Conservation (phyloP, 2,113 vertebrate species). For the Pollimyrus isidori region DNA sequence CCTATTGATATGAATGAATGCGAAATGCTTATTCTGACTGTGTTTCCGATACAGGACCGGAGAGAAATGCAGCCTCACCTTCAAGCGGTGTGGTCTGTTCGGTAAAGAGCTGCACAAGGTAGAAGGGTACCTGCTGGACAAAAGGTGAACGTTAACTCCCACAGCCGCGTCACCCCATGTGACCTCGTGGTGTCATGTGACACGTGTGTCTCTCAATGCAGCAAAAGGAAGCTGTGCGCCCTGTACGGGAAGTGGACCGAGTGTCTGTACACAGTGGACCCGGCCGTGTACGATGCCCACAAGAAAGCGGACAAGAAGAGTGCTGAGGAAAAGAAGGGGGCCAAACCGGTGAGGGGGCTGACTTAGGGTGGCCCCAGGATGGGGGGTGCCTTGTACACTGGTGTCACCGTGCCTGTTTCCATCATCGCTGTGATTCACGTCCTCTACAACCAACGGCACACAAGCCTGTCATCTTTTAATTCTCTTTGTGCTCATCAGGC, state of each 20-base stretch:
- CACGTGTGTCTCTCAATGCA: slow-evolving; percentile 40
- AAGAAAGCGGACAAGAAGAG: slow-evolving; percentile 86
- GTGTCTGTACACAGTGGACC: slow-evolving; percentile 81
- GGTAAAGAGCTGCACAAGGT: slow-evolving; percentile 97
- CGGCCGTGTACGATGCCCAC: slow-evolving; percentile 72
- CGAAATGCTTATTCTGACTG: slow-evolving; percentile 31
- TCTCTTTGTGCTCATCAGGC: background rate
- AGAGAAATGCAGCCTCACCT: slow-evolving; percentile 84
- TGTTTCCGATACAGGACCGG: slow-evolving; percentile 72
- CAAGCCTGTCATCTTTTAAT: background rate
- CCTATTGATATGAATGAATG: slow-evolving; percentile 31
- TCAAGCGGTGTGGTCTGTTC: slow-evolving; percentile 92
- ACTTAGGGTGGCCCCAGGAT: background rate
- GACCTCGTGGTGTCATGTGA: background rate
- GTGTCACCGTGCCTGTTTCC: background rate
- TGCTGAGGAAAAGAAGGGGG: slow-evolving; percentile 79
- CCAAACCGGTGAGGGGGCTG: slow-evolving; percentile 68
- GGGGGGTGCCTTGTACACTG: background rate
- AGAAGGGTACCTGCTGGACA: slow-evolving; percentile 94
- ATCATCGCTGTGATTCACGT: background rate
- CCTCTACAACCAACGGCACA: background rate
- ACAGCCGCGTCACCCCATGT: too few species aligned
- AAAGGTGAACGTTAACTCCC: slow-evolving; percentile 66
- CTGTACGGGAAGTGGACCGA: slow-evolving; percentile 98
- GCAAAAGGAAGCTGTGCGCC: slow-evolving; percentile 88